phyloP scores from a whole-genome alignment of 2,113 vertebrate genomes.

The human region DNA sequence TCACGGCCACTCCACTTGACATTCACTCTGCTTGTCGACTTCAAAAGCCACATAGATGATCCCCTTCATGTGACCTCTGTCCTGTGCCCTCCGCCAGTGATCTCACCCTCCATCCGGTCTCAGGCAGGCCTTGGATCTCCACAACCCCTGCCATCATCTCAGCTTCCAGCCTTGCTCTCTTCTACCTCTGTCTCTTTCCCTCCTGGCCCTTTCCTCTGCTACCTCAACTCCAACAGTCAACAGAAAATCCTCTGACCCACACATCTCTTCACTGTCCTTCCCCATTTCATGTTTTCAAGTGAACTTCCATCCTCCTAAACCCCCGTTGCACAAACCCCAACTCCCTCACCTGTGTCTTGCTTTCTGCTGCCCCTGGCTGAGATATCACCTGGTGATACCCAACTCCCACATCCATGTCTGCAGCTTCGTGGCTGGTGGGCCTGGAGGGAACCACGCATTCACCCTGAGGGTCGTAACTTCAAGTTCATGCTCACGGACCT shows the following conservation, averaged over 20 bases:
- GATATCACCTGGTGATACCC: neutral
- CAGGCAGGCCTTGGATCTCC: too few relatives aligned
- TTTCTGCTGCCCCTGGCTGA: neutral
- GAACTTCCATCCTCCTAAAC: neutral
- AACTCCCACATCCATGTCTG: neutral
- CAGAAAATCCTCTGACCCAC: neutral
- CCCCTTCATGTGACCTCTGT: neutral
- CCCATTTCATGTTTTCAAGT: neutral
- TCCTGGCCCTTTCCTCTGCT: neutral
- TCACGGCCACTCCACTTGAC: neutral
- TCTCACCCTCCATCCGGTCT: neutral
- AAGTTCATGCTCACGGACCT: neutral
- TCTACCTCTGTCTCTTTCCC: neutral
- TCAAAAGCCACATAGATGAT: neutral
- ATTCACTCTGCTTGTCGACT: neutral
- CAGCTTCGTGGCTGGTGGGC: neutral
- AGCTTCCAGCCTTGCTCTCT: neutral
- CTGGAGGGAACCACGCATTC: neutral
- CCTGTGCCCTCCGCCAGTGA: accelerated
- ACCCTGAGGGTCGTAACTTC: neutral
- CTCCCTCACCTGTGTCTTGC: neutral
- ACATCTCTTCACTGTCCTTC: too few relatives aligned
- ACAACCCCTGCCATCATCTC: neutral
- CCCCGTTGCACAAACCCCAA: neutral
- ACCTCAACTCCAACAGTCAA: neutral